phyloP scores from a whole-genome alignment of 2,797 vertebrate species.

The Sebastes vulpes region DNA sequence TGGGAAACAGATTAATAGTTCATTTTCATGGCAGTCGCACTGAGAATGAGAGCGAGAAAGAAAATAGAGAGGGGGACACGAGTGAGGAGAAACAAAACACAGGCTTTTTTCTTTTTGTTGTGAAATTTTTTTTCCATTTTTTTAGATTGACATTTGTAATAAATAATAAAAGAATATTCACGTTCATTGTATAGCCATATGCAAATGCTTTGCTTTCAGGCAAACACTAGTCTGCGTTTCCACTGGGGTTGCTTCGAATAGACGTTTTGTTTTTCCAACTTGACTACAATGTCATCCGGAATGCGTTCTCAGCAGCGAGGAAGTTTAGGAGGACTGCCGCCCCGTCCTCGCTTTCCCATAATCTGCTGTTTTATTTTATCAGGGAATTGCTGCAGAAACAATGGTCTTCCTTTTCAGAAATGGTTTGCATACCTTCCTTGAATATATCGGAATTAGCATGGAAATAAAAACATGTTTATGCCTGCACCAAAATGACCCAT shows the following conservation, averaged over 20 bases:
- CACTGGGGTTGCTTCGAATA: conserved; percentile 39
- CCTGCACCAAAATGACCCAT: background rate
- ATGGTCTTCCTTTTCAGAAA: conserved; percentile 51
- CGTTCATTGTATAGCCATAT: conserved; percentile 49
- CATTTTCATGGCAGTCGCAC: conserved; percentile 84
- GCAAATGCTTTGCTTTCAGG: conserved; percentile 67
- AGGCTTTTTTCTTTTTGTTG: conserved; percentile 38
- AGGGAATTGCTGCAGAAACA: conserved; percentile 50
- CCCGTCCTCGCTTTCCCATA: conserved; percentile 24
- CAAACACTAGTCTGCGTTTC: conserved; percentile 48
- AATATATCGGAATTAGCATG: conserved; percentile 51
- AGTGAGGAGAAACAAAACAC: conserved; percentile 16
- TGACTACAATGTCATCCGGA: conserved; percentile 51
- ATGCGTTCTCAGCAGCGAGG: conserved; percentile 47
- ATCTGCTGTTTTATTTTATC: conserved; percentile 63
- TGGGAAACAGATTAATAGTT: conserved; percentile 89
- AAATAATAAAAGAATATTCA: conserved; percentile 33
- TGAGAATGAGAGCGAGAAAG: conserved; percentile 51
- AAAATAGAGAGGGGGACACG: conserved; percentile 18
- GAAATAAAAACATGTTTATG: conserved; percentile 50
- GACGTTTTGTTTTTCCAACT: conserved; percentile 59
- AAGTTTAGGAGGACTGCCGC: conserved; percentile 41
- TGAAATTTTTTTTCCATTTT: conserved; percentile 23
- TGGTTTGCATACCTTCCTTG: conserved; percentile 45
- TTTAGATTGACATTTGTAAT: background rate